Conservation (phyloP, 2,113 vertebrate genomes). For the Apteryx owenii region DNA sequence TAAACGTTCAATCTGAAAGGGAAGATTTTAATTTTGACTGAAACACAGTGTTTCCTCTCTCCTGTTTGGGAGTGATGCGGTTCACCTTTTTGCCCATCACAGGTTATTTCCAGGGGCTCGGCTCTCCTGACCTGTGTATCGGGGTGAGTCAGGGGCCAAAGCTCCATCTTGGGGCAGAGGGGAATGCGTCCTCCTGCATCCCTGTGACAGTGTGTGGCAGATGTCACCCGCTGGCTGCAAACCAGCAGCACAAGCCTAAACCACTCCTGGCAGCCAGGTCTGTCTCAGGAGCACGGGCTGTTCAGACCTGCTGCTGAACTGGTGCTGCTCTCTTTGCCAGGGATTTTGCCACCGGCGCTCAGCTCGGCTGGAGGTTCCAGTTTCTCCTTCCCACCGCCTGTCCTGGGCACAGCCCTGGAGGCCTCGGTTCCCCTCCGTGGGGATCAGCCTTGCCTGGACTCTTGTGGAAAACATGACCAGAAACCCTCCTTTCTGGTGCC, state of each 20-base stretch:
- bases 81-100: neutral
- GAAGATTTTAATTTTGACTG: neutral
- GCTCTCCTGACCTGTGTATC: rapidly evolving
- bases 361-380: no score
- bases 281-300: neutral
- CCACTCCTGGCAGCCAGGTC: neutral
- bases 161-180: no score
- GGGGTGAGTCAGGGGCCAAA: rapidly evolving
- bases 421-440: rapidly evolving
- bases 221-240: rapidly evolving
- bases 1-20: neutral
- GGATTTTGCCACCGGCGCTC: rapidly evolving
- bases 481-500: neutral
- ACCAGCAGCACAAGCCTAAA: rapidly evolving
- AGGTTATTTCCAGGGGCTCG: neutral
- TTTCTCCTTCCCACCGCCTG: neutral
- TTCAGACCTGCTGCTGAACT: neutral
- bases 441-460: neutral
- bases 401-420: neutral
- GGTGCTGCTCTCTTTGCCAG: neutral
- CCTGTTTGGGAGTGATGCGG: neutral
- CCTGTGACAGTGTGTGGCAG: no score
- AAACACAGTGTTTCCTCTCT: neutral
- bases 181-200: rapidly evolving
- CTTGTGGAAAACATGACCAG: rapidly evolving